Evolutionary conservation across 2,888 invertebrate genomes (phyloP).

Genomic region (Rhingia campestris): DNA sequence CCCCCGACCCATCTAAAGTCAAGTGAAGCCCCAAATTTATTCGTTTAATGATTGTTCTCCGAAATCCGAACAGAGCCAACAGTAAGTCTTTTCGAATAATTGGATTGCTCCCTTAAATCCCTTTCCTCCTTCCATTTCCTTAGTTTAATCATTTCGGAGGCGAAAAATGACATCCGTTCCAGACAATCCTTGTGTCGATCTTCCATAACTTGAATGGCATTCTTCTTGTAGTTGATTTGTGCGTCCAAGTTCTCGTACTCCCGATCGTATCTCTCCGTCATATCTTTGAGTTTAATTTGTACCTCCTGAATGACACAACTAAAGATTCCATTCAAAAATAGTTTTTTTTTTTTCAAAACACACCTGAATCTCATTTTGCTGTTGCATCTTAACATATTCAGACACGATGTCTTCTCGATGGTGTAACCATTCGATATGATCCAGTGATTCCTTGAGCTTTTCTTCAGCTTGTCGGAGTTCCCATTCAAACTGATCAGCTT

Average conservation of each 20-base stretch:
- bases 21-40: no score
- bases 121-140: conserved; percentile 23
- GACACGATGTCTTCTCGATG: conserved; percentile 5
- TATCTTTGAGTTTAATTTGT: conserved; percentile 10
- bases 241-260: conserved; percentile 19
- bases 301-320: conserved; percentile 7
- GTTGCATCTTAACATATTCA: conserved; percentile 5
- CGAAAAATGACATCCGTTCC: conserved; percentile 36
- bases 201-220: conserved; percentile 25
- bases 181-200: conserved; percentile 7
- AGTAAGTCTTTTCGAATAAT: no score
- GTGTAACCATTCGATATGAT: not conserved
- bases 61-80: no score
- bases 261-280: conserved; percentile 20
- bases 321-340: no score
- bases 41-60: no score
- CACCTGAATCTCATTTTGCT: conserved; percentile 14
- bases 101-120: conserved; percentile 6
- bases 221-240: conserved; percentile 33
- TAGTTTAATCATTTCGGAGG: conserved; percentile 4
- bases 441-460: not conserved
- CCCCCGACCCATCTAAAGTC: no score
- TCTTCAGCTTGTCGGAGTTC: not conserved
- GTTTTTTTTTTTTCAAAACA: no score
- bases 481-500: conserved; percentile 3